A percentile compares a stretch with the other conserved stretches of the same genome.
Conservation (phyloP, 2,797 vertebrate genomes). For the Coregonus sp. region DNA sequence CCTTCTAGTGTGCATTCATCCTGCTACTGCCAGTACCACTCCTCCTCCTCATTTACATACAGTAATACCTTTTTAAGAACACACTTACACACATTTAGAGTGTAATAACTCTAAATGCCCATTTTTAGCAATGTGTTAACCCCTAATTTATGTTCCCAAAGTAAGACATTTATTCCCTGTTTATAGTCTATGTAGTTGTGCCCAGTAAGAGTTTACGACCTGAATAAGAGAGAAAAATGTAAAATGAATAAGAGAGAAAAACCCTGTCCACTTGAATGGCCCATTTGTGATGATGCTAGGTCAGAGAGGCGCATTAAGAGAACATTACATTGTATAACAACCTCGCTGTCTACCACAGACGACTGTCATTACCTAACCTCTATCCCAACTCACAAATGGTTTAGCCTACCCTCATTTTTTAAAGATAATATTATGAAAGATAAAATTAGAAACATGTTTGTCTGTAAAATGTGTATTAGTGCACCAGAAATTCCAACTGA, state of each 20-base stretch:
- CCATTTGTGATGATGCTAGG: conserved; percentile 48
- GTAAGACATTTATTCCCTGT: conserved; percentile 7
- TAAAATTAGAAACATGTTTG: too few species aligned
- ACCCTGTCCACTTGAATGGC: conserved; percentile 42
- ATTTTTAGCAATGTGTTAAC: neutral
- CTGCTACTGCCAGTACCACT: neutral
- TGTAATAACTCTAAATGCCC: neutral
- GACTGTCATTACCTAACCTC: conserved; percentile 32
- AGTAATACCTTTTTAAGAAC: neutral
- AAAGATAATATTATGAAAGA: neutral
- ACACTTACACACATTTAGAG: neutral
- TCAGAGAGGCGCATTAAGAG: conserved; percentile 59
- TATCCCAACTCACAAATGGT: conserved; percentile 34
- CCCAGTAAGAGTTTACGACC: conserved; percentile 21
- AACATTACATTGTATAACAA: conserved; percentile 62
- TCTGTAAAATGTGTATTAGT: too few species aligned
- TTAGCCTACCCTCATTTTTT: conserved; percentile 7
- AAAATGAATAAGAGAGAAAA: conserved; percentile 26
- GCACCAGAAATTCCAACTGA: neutral
- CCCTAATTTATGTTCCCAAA: neutral
- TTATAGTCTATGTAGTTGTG: conserved; percentile 3
- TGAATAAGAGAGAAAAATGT: conserved; percentile 29
- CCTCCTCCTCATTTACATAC: neutral
- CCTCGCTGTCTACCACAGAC: conserved; percentile 35
- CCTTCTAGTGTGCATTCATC: neutral